These are phyloP conservation scores for Struthidea cinerea DNA, from an alignment of 2,113 vertebrate species.

Conservation along the genomic window DNA sequence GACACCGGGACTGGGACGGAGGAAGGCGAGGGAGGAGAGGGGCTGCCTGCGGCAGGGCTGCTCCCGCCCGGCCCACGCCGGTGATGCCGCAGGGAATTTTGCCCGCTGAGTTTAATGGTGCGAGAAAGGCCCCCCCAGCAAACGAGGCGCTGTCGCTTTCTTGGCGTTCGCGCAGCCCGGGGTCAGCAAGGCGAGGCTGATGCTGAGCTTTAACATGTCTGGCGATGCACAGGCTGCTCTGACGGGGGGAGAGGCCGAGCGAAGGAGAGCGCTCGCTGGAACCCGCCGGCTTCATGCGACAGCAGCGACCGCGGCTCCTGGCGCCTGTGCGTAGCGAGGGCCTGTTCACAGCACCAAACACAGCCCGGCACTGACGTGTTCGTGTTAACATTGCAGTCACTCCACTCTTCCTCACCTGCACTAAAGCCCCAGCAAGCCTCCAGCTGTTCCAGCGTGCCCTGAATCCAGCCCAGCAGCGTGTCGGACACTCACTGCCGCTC, in stretches of 20 bases:
- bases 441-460: background rate
- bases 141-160: background rate
- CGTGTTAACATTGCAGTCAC: background rate
- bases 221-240: background rate
- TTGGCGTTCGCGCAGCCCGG: background rate
- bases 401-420: background rate
- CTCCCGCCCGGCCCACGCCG: background rate
- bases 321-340: rapidly evolving
- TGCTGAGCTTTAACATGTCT: background rate
- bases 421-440: background rate
- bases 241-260: background rate
- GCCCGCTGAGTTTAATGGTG: background rate
- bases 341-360: background rate
- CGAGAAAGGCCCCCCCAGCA: background rate
- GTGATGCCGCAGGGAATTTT: background rate
- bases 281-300: background rate
- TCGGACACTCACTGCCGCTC: rapidly evolving
- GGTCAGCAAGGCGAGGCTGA: background rate
- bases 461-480: background rate
- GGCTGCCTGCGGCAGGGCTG: background rate
- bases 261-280: background rate
- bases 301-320: background rate
- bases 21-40: background rate
- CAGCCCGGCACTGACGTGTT: background rate
- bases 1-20: background rate